Evolutionary conservation across 2,113 vertebrate species (phyloP), one percentile per base, ranked within the genome.

Genomic region (Eubucco bourcierii): DNA sequence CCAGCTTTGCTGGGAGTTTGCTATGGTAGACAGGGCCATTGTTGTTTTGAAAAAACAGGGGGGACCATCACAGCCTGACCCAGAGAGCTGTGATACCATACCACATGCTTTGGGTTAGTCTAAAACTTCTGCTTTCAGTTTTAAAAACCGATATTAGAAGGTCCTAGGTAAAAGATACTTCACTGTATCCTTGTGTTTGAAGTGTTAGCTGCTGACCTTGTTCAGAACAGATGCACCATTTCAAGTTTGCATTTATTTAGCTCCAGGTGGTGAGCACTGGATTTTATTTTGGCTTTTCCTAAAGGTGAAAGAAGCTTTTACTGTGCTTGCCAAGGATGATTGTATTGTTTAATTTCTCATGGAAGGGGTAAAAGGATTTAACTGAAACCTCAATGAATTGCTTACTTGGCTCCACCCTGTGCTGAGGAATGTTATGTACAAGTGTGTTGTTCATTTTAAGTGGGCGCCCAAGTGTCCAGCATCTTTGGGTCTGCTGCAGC

Each of bases 381-480:
- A 29, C n/a, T 66, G 25, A 52, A 56, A 24, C 61, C 18, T 79
- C 67, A 21, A 21, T 44, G 21, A 39, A 50, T 50, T 37, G 67
- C 12, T 63, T 34, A 10, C 61, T 68, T 58, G 56, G 24, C 75
- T 56, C 25, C 50, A 4, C 21, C 17, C 66, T 79, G 3, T 50
- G 8, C 12, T 8, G 6, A 52, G 50, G 50, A 31, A 6, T 12
- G 50, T 16, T 1, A 1, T 13, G 1, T 18, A 15, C 2, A 20
- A 29, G 31, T 2, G 3, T 56, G 33, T 13, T 16, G 60, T 20
- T 63, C 12, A 2, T 18, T 55, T 47, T 24, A 56, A 20, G 23
- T 39, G 39, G 16, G 47, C 44, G 31, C 21, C 17, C 41, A 6
- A 5, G 27, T 41, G 41, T 41, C 18, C 74, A 28, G 44, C 2